Evolutionary conservation across 1,140 invertebrate genomes (phyloP), one percentile per base, ranked within the genome.

Genomic region (Microplitis demolitor): DNA sequence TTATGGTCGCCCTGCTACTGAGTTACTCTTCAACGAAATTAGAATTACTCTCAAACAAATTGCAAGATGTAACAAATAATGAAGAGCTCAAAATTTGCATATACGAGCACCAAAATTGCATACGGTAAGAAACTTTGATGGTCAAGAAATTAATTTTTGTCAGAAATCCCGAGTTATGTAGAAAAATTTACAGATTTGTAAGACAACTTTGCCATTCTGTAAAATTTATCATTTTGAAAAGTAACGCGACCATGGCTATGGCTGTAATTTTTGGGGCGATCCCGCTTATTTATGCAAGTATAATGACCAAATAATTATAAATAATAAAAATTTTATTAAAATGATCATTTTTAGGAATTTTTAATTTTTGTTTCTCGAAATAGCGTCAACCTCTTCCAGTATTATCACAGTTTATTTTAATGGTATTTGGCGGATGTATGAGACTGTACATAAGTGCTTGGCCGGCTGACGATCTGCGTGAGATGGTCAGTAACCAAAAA

Each of bases 221-320:
- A 9, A 31, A 67, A 34, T 73, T 71, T 33, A 74, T 74, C 8
- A 74, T 73, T 24, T 9, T 73, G 2, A 77, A 74, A 61, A 67
- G 71, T 24, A 77, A 74, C 24, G 63, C 39, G 8, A 73, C 71
- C 2, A 82, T 83, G 80, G 76, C 73, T 34, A 11, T 74, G 4
- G 73, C 76, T 8, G 75, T 77, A 2, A 77, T 81, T 54, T 79
- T 73, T 60, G 79, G 78, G 50, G 78, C 76, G 61, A 78, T 80
- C 63, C 78, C 80, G 11, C 60, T 84, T 6, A 64, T 83, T 53
- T 39, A 74, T 16, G 82, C 82, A 75, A 79, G 77, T 77, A 37
- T 4, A 58, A 16, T 24, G 4, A 14, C 16, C 24, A 24, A 14
- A 37, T 31, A 8, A 53, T 24, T 31, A 24, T 64, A 45, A 56